phyloP scores from a whole-genome alignment of 1,140 invertebrate species.

The Semibalanus balanoides region DNA sequence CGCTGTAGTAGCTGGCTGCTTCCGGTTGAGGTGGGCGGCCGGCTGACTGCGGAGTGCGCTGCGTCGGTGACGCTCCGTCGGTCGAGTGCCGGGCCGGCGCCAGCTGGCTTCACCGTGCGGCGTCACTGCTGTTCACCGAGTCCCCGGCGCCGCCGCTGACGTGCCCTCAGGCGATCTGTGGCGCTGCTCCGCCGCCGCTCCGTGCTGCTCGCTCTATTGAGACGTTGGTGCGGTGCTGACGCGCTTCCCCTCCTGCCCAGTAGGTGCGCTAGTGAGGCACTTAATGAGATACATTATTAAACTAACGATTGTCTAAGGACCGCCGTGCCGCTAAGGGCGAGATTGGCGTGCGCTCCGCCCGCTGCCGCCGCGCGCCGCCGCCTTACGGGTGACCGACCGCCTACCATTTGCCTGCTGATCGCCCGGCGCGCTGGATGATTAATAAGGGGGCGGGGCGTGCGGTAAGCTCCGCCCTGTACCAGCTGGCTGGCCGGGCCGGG shows the following conservation, averaged over 20 bases:
- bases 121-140: neutral
- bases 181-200: too few relatives aligned
- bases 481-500: neutral
- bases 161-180: neutral
- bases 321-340: neutral
- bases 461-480: neutral
- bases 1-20: too few relatives aligned
- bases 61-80: too few relatives aligned
- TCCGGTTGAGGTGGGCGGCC: too few relatives aligned
- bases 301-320: neutral
- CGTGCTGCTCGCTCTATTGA: neutral
- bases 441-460: neutral
- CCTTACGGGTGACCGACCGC: neutral
- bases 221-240: neutral
- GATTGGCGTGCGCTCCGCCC: neutral
- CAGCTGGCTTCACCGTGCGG: neutral
- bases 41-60: neutral
- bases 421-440: neutral
- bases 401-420: neutral
- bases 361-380: too few relatives aligned
- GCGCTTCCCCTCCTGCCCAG: neutral
- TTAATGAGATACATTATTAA: slow-evolving; percentile 3
- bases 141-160: neutral
- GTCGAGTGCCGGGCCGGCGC: too few relatives aligned
- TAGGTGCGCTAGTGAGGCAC: neutral